These are phyloP conservation scores for Trachymyrmex cornetzi DNA, from an alignment of 1,140 invertebrate species.

Conservation along the genomic window DNA sequence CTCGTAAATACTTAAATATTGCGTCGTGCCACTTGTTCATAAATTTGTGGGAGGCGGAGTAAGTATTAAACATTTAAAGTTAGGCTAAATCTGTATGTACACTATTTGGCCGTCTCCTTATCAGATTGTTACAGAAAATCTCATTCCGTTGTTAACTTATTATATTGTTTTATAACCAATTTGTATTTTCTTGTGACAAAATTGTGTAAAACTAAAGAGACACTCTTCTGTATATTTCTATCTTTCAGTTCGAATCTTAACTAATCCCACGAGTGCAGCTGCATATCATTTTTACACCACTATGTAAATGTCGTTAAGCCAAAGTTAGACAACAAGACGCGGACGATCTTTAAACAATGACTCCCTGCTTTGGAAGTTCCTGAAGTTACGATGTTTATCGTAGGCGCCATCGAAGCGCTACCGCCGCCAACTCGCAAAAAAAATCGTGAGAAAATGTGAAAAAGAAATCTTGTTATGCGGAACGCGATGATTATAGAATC, in stretches of 20 bases:
- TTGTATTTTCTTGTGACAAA: background rate
- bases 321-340: slow-evolving; percentile 21
- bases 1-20: too few relatives aligned
- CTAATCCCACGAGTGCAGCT: slow-evolving; percentile 38
- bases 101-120: too few relatives aligned
- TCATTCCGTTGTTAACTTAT: background rate
- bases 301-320: slow-evolving; percentile 59
- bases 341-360: slow-evolving; percentile 71
- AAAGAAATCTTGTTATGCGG: slow-evolving; percentile 1
- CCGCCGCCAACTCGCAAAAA: slow-evolving; percentile 44
- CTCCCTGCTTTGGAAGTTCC: slow-evolving; percentile 51
- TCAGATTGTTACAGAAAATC: background rate
- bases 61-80: too few relatives aligned
- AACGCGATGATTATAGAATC: background rate
- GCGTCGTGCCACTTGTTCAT: too few relatives aligned
- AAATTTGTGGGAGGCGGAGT: too few relatives aligned
- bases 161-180: background rate
- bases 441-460: slow-evolving; percentile 54
- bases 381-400: slow-evolving; percentile 79
- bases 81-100: too few relatives aligned
- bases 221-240: background rate
- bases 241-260: background rate
- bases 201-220: background rate
- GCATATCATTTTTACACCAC: slow-evolving; percentile 44
- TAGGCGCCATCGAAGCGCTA: slow-evolving; percentile 75